These are phyloP conservation scores for Etheostoma perlongum DNA, from an alignment of 2,797 vertebrate species.

Conservation along the genomic window DNA sequence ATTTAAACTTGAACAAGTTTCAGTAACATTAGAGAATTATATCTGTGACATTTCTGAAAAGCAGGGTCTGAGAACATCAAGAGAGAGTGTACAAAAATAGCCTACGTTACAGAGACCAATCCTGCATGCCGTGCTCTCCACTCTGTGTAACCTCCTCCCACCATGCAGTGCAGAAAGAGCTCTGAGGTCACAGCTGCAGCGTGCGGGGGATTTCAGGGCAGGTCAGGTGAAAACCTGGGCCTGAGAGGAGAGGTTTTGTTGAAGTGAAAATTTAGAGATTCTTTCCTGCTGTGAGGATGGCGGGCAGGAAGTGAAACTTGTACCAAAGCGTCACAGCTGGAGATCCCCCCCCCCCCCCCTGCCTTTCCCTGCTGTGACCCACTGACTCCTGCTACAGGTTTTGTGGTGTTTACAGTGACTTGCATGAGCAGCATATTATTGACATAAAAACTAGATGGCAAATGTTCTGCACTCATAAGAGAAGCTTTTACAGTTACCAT, in stretches of 20 bases:
- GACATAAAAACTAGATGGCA: neutral
- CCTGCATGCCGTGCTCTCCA: conserved; percentile 54
- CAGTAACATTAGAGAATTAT: conserved; percentile 21
- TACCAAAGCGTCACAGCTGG: conserved; percentile 75
- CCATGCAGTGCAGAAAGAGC: conserved; percentile 64
- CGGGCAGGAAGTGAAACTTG: conserved; percentile 77
- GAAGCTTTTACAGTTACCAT: neutral
- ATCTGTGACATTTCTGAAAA: conserved; percentile 41
- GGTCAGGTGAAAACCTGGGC: conserved; percentile 67
- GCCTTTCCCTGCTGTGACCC: conserved; percentile 49
- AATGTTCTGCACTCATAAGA: neutral
- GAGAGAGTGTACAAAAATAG: conserved; percentile 58
- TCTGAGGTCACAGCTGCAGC: conserved; percentile 79
- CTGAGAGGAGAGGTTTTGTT: conserved; percentile 63
- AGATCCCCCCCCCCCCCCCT: conserved; percentile 31
- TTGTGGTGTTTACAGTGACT: conserved; percentile 36
- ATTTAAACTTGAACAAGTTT: conserved; percentile 26
- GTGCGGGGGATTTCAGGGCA: conserved; percentile 71
- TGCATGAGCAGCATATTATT: conserved; percentile 28
- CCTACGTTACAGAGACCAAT: conserved; percentile 50
- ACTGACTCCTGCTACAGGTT: conserved; percentile 73
- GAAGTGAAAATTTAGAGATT: conserved; percentile 68
- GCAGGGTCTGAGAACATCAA: conserved; percentile 35
- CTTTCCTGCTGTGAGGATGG: conserved; percentile 69
- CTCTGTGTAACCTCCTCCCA: conserved; percentile 66